Evolutionary conservation across 2,797 vertebrate species (phyloP), one percentile per base, ranked within the genome.

Genomic region (Perodicticus potto): DNA sequence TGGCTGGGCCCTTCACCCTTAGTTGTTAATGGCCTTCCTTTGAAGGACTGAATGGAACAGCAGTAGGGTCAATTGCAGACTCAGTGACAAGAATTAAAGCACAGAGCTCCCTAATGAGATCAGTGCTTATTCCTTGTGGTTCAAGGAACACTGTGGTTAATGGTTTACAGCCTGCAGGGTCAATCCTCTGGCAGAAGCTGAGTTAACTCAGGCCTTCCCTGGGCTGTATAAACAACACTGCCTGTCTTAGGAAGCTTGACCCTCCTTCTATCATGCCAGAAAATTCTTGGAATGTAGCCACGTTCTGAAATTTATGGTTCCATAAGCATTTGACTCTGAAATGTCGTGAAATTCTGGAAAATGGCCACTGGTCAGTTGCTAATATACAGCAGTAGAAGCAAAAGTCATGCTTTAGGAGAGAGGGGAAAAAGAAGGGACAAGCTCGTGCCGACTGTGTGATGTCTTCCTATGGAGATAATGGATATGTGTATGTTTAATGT

Each of bases 31-130:
- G 92, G 95, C 92, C 94, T 97, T 93, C 78, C 65, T 96, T 92
- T 96, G 86, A 91, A 91, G 67, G 57, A 76, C 70, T 93, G 96
- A 97, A 89, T 96, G 81, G 85, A 84, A 83, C 57, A 70, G 2
- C 86, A 91, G 57, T 93, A 95, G 86, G 96, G 92, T 96, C 95
- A 97, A 97, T 96, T 97, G 95, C 23, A 95, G 89, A 67, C 72
- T 97, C 96, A 89, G 45, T 95, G 89, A 91, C 10, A 96, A 89
- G 2, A 70, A 94, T 59, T 95, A 92, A 80, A 95, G 89, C 29
- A 6, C 49, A 76, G 13, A 87, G 61, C 11, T 96, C 83, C 84
- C 77, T 96, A 89, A 93, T 95, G 73, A 7, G 13, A 97, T 96
- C 76, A n/a, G 3, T 70, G 63, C 57, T 37, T 94, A 96, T 96